Conservation (phyloP, 2,797 vertebrate species). For the Diplodus puntazzo region DNA sequence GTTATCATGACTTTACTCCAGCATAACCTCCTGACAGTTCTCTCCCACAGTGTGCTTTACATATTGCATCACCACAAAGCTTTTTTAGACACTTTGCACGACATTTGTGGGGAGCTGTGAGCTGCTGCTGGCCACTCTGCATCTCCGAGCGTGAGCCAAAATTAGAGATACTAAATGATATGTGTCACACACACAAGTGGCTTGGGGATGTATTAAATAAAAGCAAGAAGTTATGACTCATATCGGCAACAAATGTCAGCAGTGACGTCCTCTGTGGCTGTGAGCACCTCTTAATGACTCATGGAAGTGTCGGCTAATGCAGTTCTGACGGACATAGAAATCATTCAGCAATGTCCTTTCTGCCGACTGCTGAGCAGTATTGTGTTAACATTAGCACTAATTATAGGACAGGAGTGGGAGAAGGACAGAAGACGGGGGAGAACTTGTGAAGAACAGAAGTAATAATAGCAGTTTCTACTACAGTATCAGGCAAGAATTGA, state of each 20-base stretch:
- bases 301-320: constrained; percentile 51
- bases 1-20: constrained; percentile 59
- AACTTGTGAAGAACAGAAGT: constrained; percentile 38
- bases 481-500: constrained; percentile 3
- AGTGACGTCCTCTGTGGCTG: constrained; percentile 71
- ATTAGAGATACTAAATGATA: constrained; percentile 34
- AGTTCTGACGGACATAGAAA: constrained; percentile 64
- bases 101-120: constrained; percentile 35
- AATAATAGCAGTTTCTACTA: constrained; percentile 42
- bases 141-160: constrained; percentile 4
- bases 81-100: constrained; percentile 48
- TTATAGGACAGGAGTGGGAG: constrained; percentile 37
- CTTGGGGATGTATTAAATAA: constrained; percentile 53
- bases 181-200: constrained; percentile 34
- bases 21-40: constrained; percentile 46
- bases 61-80: constrained; percentile 43
- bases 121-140: constrained; percentile 26
- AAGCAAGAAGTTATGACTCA: constrained; percentile 73
- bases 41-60: constrained; percentile 42
- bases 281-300: constrained; percentile 72
- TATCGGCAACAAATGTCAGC: constrained; percentile 78
- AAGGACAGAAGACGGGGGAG: constrained; percentile 15
- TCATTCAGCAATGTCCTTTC: constrained; percentile 44
- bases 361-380: constrained; percentile 26
- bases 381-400: constrained; percentile 42